phyloP scores from a whole-genome alignment of 2,888 invertebrate genomes.

The Drosophila nr. perissopoda region DNA sequence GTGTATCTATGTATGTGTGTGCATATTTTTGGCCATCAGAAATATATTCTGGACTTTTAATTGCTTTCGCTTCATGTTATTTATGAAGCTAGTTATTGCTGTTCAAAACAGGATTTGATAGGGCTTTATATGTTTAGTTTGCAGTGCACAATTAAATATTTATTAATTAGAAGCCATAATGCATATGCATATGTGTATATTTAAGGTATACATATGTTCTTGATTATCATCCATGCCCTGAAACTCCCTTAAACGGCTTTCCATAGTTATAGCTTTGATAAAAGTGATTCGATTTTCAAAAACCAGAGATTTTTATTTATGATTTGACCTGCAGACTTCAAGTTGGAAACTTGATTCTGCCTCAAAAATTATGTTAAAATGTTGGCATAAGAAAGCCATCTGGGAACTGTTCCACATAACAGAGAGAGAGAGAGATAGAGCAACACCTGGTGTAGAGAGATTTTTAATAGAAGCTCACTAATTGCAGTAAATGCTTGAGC shows the following conservation, averaged over 20 bases:
- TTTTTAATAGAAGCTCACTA: neutral
- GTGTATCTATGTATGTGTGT: neutral
- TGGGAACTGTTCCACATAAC: neutral
- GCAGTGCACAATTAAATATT: neutral
- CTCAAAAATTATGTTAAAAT: neutral
- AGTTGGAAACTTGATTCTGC: neutral
- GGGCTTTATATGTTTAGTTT: neutral
- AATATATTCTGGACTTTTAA: conserved; percentile 10
- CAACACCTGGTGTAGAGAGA: neutral
- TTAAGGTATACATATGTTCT: neutral
- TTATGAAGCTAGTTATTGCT: conserved; percentile 1
- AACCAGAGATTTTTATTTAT: neutral
- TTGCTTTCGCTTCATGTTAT: conserved; percentile 20
- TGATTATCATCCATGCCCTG: neutral
- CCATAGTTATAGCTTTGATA: neutral
- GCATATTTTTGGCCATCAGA: conserved; percentile 1
- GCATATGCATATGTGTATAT: neutral
- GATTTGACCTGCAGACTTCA: neutral
- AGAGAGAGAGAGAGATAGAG: neutral
- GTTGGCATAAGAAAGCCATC: neutral
- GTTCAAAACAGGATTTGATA: neutral
- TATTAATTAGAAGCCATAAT: neutral
- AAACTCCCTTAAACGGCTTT: neutral
- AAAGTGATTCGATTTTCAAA: neutral
- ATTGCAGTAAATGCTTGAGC: neutral